Base-by-base conservation (phyloP, 2,797 vertebrate genomes). In the Enteromius afrohamiltoni region DNA sequence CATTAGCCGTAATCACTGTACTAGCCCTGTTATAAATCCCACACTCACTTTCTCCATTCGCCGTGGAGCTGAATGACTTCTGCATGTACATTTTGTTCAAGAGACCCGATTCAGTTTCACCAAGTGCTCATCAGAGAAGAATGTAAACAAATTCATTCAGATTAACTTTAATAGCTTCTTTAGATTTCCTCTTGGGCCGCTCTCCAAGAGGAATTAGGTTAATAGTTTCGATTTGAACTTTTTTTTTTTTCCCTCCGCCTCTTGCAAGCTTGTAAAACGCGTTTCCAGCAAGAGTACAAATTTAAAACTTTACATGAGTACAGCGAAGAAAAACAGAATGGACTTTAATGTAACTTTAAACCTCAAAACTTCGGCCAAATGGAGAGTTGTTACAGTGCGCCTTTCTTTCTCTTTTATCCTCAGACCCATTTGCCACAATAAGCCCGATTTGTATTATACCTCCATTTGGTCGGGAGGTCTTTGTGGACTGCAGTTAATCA, bases 71-170 rank as follows among this genome's bases (percentile, higher is more conserved):
- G 68, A 77, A 85, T 70, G 53, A 71, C 71, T 71, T 74, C 80
- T 64, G 58, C 17, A 13, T 58, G 37, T 31, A 62, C 65, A 65
- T 58, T 81, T 68, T 79, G 29, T 73, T 40, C 58, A 60, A 71
- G 77, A 83, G 53, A 51, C 29, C 40, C 55, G 40, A 51, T 85
- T 77, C 58, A 40, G 60, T 86, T 85, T 83, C 73, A 82, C 80
- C 58, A 47, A 79, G 71, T 67, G 79, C 82, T 85, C 84, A 84
- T 87, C 87, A 68, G 83, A 53, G 40, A 86, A 85, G 89, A 90
- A 90, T 88, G 88, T 89, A 90, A 89, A 90, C 89, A 90, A 88
- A 89, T 88, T 83, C 85, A 91, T 90, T 88, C 79, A 87, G 86
- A 89, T 89, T 88, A 89, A 85, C 85, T 88, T 88, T 86, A 90